A percentile compares a stretch with the other conserved stretches of the same genome.
Conservation (phyloP, 1,140 invertebrate species). For the Sitobion miscanthi region DNA sequence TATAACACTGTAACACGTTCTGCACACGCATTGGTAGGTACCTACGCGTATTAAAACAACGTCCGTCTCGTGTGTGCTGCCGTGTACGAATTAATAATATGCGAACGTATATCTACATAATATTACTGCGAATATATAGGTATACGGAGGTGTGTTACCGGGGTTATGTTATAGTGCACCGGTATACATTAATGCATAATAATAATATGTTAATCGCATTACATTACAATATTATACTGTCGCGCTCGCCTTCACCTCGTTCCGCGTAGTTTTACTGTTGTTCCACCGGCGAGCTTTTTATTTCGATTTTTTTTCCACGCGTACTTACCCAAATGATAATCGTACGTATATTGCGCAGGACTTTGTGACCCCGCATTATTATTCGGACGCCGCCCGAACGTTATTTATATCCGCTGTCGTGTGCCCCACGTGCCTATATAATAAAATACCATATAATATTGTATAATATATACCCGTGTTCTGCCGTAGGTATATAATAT, state of each 20-base stretch:
- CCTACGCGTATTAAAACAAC: not conserved
- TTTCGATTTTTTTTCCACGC: not conserved
- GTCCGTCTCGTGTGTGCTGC: not conserved
- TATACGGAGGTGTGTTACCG: not conserved
- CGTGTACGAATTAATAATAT: not conserved
- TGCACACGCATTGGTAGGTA: not conserved
- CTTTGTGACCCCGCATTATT: not conserved
- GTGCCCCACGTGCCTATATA: no score
- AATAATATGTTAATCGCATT: slow-evolving; percentile 6
- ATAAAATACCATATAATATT: no score
- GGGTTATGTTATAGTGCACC: not conserved
- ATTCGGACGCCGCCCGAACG: not conserved
- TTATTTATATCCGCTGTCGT: not conserved
- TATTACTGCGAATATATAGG: not conserved
- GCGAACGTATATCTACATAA: not conserved
- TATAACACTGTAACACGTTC: not conserved
- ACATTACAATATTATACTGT: not conserved
- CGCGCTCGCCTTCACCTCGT: not conserved
- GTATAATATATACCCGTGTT: no score
- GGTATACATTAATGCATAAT: not conserved
- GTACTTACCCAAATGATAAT: not conserved
- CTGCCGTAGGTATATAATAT: no score
- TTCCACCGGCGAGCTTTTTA: not conserved
- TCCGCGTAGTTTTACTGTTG: not conserved
- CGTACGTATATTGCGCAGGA: not conserved